Evolutionary conservation across 35 echinoderm and acorn worm species (phyloP), one percentile per base, ranked within the genome.

Genomic region (Chiridota heheva): DNA sequence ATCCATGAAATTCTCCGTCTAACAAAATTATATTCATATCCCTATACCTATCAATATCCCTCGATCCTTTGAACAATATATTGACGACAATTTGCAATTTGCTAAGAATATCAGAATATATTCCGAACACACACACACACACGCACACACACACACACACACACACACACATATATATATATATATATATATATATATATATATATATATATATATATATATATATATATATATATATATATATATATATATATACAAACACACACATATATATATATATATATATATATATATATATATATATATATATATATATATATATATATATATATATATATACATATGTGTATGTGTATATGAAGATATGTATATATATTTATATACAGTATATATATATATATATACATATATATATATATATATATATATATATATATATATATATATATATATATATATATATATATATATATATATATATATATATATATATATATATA

Each of bases 181-280:
- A 69, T 39, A 69, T 32, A 38, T 35, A 69, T 32, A 24, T 69
- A 69, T 32, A 38, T 39, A 7, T 32, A 69, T 69, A 69, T 32
- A 69, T 39, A 69, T 32, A 69, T 69, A 69, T 32, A 39, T 69
- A 69, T 32, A 69, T 69, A 69, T 38, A 69, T 69, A 69, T 32
- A 35, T 69, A 69, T 32, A 69, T 69, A 69, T 32, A 69, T 69
- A 69, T 32, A 39, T 69, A 39, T 32, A 69, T 69, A 69, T 38
- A 69, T 32, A 38, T 69, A 69, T 32, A 38, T 35, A 39, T 32
- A n/a, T n/a, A n/a, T n/a, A n/a, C n/a, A n/a, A n/a, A n/a, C n/a
- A n/a, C n/a, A n/a, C n/a, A n/a, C n/a, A 38, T 69, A 69, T 32
- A 38, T 35, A 69, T 32, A 38, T 69, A 39, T 32, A 38, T 35